Conservation (phyloP, 2,888 invertebrate species). For the Lithophane ornitopus region DNA sequence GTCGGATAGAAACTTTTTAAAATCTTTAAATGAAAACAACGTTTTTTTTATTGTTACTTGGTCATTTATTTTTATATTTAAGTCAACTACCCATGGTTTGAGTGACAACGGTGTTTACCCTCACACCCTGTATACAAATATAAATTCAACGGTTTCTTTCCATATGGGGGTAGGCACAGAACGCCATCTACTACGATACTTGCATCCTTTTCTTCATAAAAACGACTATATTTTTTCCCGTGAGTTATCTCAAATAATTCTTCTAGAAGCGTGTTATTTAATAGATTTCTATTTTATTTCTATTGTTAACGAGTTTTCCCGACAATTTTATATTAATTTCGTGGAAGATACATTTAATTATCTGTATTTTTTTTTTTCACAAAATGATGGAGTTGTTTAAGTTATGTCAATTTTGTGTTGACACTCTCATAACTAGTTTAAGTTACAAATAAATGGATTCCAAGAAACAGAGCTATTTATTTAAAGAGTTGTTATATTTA, state of each 20-base stretch:
- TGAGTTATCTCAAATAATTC: not conserved
- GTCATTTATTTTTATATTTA: too few species aligned
- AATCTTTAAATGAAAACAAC: too few species aligned
- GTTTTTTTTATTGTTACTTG: too few species aligned
- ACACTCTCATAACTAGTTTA: conserved; percentile 17
- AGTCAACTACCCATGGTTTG: too few species aligned
- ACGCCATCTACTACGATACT: not conserved
- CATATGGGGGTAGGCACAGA: not conserved
- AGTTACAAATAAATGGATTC: conserved; percentile 54
- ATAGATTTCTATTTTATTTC: not conserved
- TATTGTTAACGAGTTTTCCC: not conserved
- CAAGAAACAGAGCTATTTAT: conserved; percentile 52
- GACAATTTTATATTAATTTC: not conserved
- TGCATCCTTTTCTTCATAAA: not conserved
- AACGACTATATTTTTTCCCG: not conserved
- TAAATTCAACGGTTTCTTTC: not conserved
- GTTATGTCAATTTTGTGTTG: conserved; percentile 50
- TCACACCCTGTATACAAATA: too few species aligned
- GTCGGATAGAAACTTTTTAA: too few species aligned
- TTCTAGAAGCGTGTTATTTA: not conserved
- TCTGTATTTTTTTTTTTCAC: not conserved
- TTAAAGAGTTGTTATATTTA: conserved; percentile 55
- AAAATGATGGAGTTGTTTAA: conserved; percentile 25
- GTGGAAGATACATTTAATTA: not conserved
- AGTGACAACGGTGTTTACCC: too few species aligned